Base-by-base conservation (phyloP, 2,888 invertebrate species). In the Tanypteryx hageni region DNA sequence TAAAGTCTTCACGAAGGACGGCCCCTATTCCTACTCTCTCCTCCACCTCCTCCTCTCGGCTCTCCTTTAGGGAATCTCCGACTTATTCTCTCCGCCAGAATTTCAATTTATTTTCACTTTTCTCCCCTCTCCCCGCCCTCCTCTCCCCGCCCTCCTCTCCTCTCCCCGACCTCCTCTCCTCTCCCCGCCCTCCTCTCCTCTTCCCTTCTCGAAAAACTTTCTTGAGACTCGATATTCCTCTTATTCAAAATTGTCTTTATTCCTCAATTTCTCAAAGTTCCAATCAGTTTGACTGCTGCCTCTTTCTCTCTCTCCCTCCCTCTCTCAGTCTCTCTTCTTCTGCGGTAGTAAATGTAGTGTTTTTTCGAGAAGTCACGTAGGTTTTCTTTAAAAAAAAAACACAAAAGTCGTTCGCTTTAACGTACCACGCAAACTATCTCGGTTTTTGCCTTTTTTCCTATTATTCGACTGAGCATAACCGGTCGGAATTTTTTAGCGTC, bases 101-200 rank as follows among this genome's bases (percentile, higher is more conserved):
- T 76, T 76, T 76, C 76, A 76, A 76, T 76, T 76, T 76, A 76
- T 76, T 76, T 76, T 76, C 76, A 76, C 76, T 76, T 76, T 76
- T 76, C 27, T 11, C 22, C 5, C 44, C 44, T 22, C 44, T 4
- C 14, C 14, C 13, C 68, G 7, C 68, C 16, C 68, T 68, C 68
- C 1, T 14, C 16, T 22, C 16, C 1, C 13, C 68, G 8, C 1
- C 8, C 16, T 14, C 18, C 68, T 9, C 68, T 14, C 0, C 13
- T 68, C 68, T n/a, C n/a, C n/a, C n/a, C n/a, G n/a, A n/a, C n/a
- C n/a, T 64, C 64, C 9, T 8, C 64, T 4, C 4, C 9, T 64
- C 16, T 64, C n/a, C n/a, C n/a, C n/a, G n/a, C n/a, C n/a, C n/a
- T n/a, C n/a, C n/a, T n/a, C 22, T 64, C 18, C 18, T 7, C 5